These are phyloP conservation scores for Lasiommata megera DNA, from an alignment of 2,888 invertebrate species.

Conservation along the genomic window DNA sequence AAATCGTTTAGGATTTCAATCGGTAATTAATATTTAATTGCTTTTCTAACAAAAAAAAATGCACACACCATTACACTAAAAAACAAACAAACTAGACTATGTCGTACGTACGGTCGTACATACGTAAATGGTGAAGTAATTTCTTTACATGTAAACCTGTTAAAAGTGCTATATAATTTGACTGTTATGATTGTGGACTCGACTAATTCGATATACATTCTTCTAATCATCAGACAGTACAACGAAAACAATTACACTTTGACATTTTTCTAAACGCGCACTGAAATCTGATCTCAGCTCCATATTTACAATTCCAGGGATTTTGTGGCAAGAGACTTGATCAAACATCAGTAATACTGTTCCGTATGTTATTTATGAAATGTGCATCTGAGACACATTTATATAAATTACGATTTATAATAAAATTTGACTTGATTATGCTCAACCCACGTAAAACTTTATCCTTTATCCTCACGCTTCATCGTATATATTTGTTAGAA, in stretches of 20 bases:
- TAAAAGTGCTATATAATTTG: slow-evolving; percentile 19
- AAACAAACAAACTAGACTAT: no score
- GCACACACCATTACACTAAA: no score
- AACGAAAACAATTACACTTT: slow-evolving; percentile 33
- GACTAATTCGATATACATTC: slow-evolving; percentile 28
- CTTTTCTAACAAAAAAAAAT: no score
- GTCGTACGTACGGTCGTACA: no score
- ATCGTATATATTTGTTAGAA: no score
- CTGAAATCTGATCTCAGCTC: slow-evolving; percentile 38
- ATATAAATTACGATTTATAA: not conserved
- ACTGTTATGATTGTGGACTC: slow-evolving; percentile 34
- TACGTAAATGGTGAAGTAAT: not conserved
- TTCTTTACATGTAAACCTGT: slow-evolving; percentile 11
- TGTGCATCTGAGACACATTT: slow-evolving; percentile 18
- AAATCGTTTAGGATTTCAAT: no score
- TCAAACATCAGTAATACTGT: slow-evolving; percentile 35
- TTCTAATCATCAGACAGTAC: slow-evolving; percentile 33
- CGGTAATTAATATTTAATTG: no score
- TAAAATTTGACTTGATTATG: no score
- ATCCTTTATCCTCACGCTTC: no score
- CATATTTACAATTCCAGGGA: slow-evolving; percentile 28
- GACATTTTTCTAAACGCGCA: slow-evolving; percentile 38
- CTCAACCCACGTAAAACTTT: no score
- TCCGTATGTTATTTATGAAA: slow-evolving; percentile 34
- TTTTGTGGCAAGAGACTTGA: slow-evolving; percentile 39